Conservation (phyloP, 2,888 invertebrate genomes). For the Meandrusa payeni region DNA sequence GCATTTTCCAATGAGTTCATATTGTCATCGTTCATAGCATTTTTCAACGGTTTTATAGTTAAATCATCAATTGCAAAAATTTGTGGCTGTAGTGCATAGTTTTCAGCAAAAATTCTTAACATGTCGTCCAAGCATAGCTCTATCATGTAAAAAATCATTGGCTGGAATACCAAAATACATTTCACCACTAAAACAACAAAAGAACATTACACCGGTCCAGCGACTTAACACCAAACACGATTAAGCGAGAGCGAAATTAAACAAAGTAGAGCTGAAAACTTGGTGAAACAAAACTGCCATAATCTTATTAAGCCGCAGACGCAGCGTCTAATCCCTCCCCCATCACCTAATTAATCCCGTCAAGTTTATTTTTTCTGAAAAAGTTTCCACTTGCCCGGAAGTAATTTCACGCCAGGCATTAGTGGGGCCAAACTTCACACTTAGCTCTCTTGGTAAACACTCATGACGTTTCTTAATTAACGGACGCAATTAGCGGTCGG, state of each 20-base stretch:
- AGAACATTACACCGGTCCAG: not conserved
- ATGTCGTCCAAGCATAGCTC: no score
- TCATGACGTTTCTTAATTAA: constrained; percentile 81
- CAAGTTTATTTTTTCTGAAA: constrained; percentile 76
- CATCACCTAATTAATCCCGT: constrained; percentile 79
- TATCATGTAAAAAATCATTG: no score
- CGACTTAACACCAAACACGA: constrained; percentile 19
- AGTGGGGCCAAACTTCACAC: constrained; percentile 76
- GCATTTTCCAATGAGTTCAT: no score
- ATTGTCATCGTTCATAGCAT: no score
- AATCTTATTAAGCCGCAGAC: constrained; percentile 76
- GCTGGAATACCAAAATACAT: not conserved
- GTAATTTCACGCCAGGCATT: constrained; percentile 75
- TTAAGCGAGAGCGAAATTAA: constrained; percentile 66
- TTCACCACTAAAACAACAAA: not conserved
- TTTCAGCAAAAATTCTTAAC: no score
- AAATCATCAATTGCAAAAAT: no score
- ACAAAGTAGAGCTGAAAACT: constrained; percentile 71
- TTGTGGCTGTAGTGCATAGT: no score
- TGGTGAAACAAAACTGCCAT: constrained; percentile 74
- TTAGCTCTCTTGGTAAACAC: constrained; percentile 78
- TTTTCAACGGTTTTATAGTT: no score
- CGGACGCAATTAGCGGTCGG: constrained; percentile 80
- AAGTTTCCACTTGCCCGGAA: constrained; percentile 74
- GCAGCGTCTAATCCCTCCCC: constrained; percentile 71